These are phyloP conservation scores for Taeniopygia guttata DNA, from an alignment of 2,797 vertebrate genomes.

Conservation along the genomic window DNA sequence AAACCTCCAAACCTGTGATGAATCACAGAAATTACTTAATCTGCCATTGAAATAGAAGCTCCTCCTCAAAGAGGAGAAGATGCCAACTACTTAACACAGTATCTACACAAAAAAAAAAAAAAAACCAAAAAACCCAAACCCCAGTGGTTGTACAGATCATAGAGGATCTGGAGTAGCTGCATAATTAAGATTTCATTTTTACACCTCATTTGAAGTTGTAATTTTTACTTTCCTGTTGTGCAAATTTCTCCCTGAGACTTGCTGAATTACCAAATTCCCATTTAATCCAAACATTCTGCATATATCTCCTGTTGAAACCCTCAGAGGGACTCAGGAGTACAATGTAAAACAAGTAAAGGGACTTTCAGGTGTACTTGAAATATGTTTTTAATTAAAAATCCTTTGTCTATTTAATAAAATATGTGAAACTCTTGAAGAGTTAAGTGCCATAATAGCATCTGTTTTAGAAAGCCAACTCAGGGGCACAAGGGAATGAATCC, in stretches of 20 bases:
- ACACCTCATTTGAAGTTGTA: conserved; percentile 11
- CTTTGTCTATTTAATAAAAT: background rate
- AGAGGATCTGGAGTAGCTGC: background rate
- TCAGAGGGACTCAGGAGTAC: background rate
- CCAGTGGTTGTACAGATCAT: background rate
- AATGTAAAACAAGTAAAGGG: background rate
- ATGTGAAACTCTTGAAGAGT: background rate
- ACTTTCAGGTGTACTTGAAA: background rate
- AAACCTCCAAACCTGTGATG: background rate
- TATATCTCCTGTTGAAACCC: background rate
- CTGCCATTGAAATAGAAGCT: background rate
- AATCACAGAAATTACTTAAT: conserved; percentile 11
- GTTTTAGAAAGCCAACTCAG: background rate
- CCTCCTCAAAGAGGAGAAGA: conserved; percentile 15
- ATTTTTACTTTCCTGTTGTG: background rate
- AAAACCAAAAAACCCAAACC: background rate
- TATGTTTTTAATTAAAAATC: background rate
- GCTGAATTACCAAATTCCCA: background rate
- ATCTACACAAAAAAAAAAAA: background rate
- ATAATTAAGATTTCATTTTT: conserved; percentile 27
- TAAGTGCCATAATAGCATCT: background rate
- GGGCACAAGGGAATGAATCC: background rate
- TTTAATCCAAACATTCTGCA: background rate
- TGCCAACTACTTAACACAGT: background rate
- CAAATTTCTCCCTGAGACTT: background rate